Base-by-base conservation (phyloP, 2,888 invertebrate species). In the Orthosia incerta region DNA sequence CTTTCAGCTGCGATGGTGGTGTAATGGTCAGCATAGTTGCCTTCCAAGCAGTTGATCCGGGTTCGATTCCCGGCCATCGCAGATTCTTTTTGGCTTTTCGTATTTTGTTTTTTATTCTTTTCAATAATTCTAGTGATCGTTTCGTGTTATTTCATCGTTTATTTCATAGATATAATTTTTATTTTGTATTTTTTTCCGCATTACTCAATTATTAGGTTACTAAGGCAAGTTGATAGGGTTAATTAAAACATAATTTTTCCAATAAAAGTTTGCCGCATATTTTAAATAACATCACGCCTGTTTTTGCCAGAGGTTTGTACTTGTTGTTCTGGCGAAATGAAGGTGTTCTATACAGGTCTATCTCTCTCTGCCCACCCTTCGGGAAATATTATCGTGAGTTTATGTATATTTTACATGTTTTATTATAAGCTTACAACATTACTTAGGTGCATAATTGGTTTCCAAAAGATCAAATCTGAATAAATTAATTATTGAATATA, bases 61-160 rank as follows among this genome's bases (percentile, higher is more conserved):
- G 91, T 92, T 93, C 94, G 95, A 93, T 95, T 95, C 95, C 93
- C 94, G 96, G 96, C 96, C 96, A 95, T 96, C 96, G 96, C 96
- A 96, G 93, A 87, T 45, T 64, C 89, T 91, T 95, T 95, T 95
- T 90, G 77, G 0, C 0, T 55, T 72, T 86, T 79, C 60, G 5
- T 18, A 13, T 76, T 71, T 26, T 20, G 0, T 18, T 67, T 50
- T 23, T n/a, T 39, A 39, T 11, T 20, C 4, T 53, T 65, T 48
- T 67, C 12, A 18, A 23, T 23, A 39, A 20, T 71, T n/a, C 23
- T 61, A 12, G n/a, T 26, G 3, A 15, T 31, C 60, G 46, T 56
- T 53, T 23, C 0, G 0, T 11, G 5, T 15, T 31, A 51, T 46
- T 66, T 20, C 0, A n/a, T 16, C 0, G 11, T 23, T 71, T 60